Conservation (phyloP, 1,140 invertebrate genomes). For the Cherax destructor region DNA sequence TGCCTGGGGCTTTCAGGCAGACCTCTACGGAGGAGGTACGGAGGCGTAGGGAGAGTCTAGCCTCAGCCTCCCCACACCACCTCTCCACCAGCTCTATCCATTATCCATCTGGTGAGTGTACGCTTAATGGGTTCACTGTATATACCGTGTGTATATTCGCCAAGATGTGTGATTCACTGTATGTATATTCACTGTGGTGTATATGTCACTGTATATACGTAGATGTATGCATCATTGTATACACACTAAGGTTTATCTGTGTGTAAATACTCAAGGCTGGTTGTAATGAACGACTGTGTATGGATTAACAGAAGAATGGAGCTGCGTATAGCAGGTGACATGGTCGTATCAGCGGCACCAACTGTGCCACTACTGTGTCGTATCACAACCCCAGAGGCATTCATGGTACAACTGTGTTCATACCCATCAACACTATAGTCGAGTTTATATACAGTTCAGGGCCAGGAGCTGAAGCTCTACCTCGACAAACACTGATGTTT, state of each 20-base stretch:
- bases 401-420: too few species aligned
- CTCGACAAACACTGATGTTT: too few species aligned
- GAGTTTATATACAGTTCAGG: too few species aligned
- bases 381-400: too few species aligned
- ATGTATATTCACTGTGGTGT: too few species aligned
- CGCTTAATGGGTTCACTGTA: neutral
- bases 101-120: neutral
- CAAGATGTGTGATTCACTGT: neutral
- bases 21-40: conserved; percentile 54
- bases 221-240: neutral
- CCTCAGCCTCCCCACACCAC: conserved; percentile 29
- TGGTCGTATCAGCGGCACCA: too few species aligned
- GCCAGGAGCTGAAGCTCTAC: too few species aligned
- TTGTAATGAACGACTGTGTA: neutral
- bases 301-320: neutral
- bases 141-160: neutral
- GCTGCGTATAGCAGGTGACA: too few species aligned
- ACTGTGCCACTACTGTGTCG: too few species aligned
- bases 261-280: neutral
- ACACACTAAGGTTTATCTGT: too few species aligned
- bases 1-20: conserved; percentile 19
- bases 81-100: conserved; percentile 40
- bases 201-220: neutral
- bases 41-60: conserved; percentile 53
- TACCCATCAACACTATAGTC: too few species aligned